Conservation (phyloP, 30 jellyfish, hydroid and myxozoan species). For the Hydractinia symbiolongicarpus region DNA sequence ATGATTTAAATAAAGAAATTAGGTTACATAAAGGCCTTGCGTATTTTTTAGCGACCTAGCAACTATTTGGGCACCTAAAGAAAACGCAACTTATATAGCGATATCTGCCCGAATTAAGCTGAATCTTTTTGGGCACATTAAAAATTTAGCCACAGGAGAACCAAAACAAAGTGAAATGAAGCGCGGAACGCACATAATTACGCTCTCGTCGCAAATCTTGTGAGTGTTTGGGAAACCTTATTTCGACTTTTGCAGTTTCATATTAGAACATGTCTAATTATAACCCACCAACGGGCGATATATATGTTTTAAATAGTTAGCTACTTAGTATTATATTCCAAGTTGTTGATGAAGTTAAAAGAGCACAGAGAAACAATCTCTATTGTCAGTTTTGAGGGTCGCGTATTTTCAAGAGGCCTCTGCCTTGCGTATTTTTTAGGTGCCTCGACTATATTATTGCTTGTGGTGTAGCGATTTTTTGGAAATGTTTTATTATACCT, state of each 20-base stretch:
- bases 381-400: neutral
- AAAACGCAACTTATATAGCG: neutral
- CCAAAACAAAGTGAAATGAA: neutral
- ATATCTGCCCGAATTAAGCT: neutral
- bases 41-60: slow-evolving; percentile 1
- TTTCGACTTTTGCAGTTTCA: neutral
- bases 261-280: neutral
- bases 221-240: neutral
- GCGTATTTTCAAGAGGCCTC: slow-evolving; percentile 12
- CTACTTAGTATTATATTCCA: neutral
- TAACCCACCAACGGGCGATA: neutral
- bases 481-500: too few species aligned
- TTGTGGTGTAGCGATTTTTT: too few species aligned
- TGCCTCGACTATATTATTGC: neutral
- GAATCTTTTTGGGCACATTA: neutral
- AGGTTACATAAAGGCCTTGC: neutral
- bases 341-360: neutral
- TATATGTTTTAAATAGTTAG: neutral
- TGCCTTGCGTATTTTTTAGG: slow-evolving; percentile 12
- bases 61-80: neutral
- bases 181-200: neutral
- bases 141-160: neutral
- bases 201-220: neutral
- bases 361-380: neutral
- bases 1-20: neutral